Evolutionary conservation across 2,113 vertebrate genomes (phyloP), one percentile per base, ranked within the genome.

Genomic region (Myotis lucifugus): DNA sequence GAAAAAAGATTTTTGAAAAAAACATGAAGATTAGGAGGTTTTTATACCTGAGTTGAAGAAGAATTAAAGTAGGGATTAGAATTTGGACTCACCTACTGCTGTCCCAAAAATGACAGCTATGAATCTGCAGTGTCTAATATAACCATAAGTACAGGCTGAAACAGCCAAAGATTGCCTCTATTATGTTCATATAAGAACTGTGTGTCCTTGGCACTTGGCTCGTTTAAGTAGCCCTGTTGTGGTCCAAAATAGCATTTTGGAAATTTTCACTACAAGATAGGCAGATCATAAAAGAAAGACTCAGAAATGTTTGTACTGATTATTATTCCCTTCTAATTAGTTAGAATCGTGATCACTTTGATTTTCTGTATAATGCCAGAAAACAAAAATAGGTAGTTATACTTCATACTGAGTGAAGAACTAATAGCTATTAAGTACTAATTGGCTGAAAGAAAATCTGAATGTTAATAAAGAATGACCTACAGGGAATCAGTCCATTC

Each of bases 21-120:
- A 84, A 40, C 64, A 79, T 87, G 70, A 85, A 48, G 2, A 15
- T 84, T 46, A 70, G 11, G 0, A 94, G 46, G 23, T 69, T 85
- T 95, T 93, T 59, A 91, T 52, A 84, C 27, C 50, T 79, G 11
- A 90, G 23, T 14, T 90, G 29, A 83, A 95, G 23, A 95, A 94
- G 25, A 93, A 69, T 59, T 93, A 90, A 90, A 84, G 18, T 29
- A 64, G 2, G 56, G 32, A 74, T 69, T 83, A 46, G 73, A 61
- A 78, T 42, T 48, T 50, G n/a, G 46, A 50, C 27, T 88, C 42
- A 81, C 42, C 59, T 85, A 34, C 61, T 48, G 3, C 29, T 69
- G 17, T 83, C 34, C 40, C n/a, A 27, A 89, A 91, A 86, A 64
- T 67, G 74, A 86, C 6, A 86, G 48, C 7, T 34, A 0, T 64